Evolutionary conservation across 2,888 invertebrate species (phyloP).

Genomic region (Ornithoptera alexandrae): DNA sequence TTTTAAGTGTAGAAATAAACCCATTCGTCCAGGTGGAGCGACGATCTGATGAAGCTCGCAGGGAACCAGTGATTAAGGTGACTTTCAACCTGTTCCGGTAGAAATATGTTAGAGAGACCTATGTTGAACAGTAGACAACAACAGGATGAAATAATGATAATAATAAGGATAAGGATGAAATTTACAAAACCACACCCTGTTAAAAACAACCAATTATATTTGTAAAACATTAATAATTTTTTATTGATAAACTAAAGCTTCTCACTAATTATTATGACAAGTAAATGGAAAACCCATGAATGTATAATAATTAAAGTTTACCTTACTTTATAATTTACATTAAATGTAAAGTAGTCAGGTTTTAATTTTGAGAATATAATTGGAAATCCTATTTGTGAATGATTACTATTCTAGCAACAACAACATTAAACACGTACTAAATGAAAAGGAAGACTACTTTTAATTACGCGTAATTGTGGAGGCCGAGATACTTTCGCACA

Average conservation of each 20-base stretch:
- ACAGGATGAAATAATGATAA: no score
- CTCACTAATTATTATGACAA: neutral
- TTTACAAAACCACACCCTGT: neutral
- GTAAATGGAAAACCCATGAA: neutral
- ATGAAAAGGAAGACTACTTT: constrained; percentile 60
- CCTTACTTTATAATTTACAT: neutral
- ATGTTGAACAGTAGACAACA: no score
- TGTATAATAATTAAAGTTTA: neutral
- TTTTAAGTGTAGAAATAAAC: no score
- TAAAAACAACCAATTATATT: neutral
- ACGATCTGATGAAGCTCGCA: no score
- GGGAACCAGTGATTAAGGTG: no score
- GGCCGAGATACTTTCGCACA: constrained; percentile 64
- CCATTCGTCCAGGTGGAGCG: no score
- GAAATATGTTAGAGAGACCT: no score
- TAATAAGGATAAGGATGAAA: neutral
- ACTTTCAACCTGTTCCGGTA: no score
- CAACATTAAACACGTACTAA: constrained; percentile 37
- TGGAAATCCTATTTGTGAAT: neutral
- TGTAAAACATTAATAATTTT: neutral
- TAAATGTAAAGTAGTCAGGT: neutral
- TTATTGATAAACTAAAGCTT: neutral
- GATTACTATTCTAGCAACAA: constrained; percentile 10
- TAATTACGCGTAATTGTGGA: constrained; percentile 58
- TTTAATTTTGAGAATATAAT: neutral